phyloP scores from a whole-genome alignment of 2,113 vertebrate species.

The Ophthalmolycus amberensis region DNA sequence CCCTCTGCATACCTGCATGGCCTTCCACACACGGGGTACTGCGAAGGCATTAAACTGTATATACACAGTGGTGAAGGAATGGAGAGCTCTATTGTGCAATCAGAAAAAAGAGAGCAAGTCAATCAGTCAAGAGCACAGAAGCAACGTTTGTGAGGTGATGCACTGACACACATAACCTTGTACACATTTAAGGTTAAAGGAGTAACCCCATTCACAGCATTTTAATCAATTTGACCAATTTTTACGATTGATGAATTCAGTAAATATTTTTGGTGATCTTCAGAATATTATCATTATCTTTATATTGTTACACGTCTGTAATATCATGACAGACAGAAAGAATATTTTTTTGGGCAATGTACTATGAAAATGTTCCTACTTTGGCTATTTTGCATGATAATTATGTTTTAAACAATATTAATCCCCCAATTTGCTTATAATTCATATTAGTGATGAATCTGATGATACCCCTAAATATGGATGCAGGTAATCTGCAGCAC shows the following conservation, averaged over 20 bases:
- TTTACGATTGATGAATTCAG: not conserved
- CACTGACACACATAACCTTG: not conserved
- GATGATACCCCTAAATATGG: not conserved
- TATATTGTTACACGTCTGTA: no score
- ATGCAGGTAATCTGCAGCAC: not conserved
- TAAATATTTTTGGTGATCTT: not conserved
- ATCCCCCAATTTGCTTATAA: not conserved
- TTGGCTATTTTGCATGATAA: not conserved
- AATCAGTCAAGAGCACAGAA: not conserved
- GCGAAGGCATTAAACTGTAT: constrained; percentile 7
- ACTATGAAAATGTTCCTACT: not conserved
- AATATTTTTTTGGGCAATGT: not conserved
- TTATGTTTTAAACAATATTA: not conserved
- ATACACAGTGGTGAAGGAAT: constrained; percentile 13
- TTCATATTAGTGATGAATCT: not conserved
- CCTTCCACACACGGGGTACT: constrained; percentile 9
- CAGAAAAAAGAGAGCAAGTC: not conserved
- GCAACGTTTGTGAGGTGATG: not conserved
- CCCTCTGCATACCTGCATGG: constrained; percentile 49
- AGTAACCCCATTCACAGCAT: not conserved
- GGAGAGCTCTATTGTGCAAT: not conserved
- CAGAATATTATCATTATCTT: not conserved
- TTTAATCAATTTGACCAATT: not conserved
- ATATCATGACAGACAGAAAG: no score
- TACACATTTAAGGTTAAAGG: not conserved